These are phyloP conservation scores for Cactoblastis cactorum DNA, from an alignment of 2,888 invertebrate genomes.

Conservation along the genomic window DNA sequence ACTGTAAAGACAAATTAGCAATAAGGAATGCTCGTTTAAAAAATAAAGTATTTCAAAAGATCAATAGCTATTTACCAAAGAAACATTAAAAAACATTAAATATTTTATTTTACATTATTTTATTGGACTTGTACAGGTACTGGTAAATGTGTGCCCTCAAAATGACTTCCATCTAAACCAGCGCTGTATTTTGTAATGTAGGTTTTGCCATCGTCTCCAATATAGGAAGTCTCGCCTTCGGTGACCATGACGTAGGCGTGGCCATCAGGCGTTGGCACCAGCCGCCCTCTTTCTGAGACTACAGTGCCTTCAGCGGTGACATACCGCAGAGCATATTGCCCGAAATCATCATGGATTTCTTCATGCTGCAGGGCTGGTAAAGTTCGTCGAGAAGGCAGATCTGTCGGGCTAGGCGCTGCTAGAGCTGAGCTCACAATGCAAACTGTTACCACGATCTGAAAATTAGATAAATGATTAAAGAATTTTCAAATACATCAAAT, in stretches of 20 bases:
- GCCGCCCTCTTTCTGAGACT: slow-evolving; percentile 26
- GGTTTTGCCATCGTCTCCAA: slow-evolving; percentile 28
- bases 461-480: slow-evolving; percentile 6
- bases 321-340: slow-evolving; percentile 31
- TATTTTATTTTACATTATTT: neutral
- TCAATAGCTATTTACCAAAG: too few relatives aligned
- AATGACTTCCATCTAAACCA: slow-evolving; percentile 21
- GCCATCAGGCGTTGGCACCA: slow-evolving; percentile 27
- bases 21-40: too few relatives aligned
- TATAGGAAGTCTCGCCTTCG: slow-evolving; percentile 26
- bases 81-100: neutral
- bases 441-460: slow-evolving; percentile 34
- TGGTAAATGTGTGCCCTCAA: slow-evolving; percentile 28
- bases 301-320: slow-evolving; percentile 29
- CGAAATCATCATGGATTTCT: slow-evolving; percentile 27
- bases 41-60: too few relatives aligned
- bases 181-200: slow-evolving; percentile 30
- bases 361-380: slow-evolving; percentile 22
- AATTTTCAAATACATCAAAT: too few relatives aligned
- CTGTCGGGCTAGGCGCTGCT: slow-evolving; percentile 31
- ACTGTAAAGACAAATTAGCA: too few relatives aligned
- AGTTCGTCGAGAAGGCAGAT: slow-evolving; percentile 11
- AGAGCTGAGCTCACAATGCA: slow-evolving; percentile 31
- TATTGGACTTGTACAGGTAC: slow-evolving; percentile 27
- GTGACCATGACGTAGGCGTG: slow-evolving; percentile 24